These are phyloP conservation scores for Kobus ellipsiprymnus DNA, from an alignment of 2,113 vertebrate genomes.

Conservation along the genomic window DNA sequence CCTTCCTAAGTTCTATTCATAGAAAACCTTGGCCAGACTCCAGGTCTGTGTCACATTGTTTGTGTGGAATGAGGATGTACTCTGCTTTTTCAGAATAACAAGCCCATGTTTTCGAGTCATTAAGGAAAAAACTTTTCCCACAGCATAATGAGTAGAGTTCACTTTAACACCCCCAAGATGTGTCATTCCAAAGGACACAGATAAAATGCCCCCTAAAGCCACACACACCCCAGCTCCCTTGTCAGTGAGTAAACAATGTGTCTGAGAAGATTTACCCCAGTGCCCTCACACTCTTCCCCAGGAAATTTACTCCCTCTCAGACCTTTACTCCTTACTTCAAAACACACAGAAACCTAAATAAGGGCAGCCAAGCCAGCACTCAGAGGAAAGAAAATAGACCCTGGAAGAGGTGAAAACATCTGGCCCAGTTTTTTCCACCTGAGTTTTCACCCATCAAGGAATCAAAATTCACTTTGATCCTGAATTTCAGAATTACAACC, in stretches of 20 bases:
- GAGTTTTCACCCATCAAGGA: neutral
- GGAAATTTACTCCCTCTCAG: neutral
- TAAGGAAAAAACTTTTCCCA: conserved; percentile 62
- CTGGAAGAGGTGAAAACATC: neutral
- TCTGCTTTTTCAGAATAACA: conserved; percentile 76
- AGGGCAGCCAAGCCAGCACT: neutral
- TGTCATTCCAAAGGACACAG: conserved; percentile 41
- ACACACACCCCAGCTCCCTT: neutral
- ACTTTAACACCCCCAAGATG: conserved; percentile 14
- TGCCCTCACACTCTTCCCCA: neutral
- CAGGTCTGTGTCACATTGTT: conserved; percentile 79
- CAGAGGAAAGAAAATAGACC: neutral
- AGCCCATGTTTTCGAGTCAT: conserved; percentile 71
- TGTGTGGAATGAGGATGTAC: conserved; percentile 74
- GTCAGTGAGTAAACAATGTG: neutral
- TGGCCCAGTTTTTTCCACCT: neutral
- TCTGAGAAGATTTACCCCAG: neutral
- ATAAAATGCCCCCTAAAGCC: neutral
- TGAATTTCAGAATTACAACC: neutral
- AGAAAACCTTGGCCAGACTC: conserved; percentile 73
- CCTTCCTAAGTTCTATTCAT: conserved; percentile 77
- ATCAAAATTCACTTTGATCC: neutral
- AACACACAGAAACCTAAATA: neutral
- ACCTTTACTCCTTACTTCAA: conserved; percentile 14
- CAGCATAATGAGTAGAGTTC: conserved; percentile 11